Evolutionary conservation across 2,113 vertebrate species (phyloP).

Genomic region (Phaethon lepturus): DNA sequence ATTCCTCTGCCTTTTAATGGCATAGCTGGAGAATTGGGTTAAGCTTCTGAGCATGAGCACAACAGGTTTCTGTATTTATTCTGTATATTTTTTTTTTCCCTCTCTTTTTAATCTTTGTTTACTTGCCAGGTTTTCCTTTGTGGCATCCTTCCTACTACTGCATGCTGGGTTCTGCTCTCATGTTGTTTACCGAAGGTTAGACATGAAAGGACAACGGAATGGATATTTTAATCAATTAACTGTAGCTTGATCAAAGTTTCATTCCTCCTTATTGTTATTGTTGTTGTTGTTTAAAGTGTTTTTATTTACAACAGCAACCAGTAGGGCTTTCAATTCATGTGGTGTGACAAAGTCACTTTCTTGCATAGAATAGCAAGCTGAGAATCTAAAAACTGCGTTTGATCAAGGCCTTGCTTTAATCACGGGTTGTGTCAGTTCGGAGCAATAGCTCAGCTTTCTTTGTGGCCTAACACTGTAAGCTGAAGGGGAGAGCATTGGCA

Average conservation of each 20-base stretch:
- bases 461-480: background rate
- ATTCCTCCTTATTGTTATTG: background rate
- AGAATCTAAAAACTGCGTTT: slow-evolving; percentile 33
- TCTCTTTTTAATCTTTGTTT: slow-evolving; percentile 53
- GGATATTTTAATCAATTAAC: slow-evolving; percentile 56
- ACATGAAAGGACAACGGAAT: slow-evolving; percentile 33
- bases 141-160: background rate
- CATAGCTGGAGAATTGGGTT: slow-evolving; percentile 27
- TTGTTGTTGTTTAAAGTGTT: background rate
- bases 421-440: background rate
- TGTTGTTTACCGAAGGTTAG: slow-evolving; percentile 22
- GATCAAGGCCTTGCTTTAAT: slow-evolving; percentile 57
- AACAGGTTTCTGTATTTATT: slow-evolving; percentile 38
- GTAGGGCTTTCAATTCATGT: slow-evolving; percentile 13
- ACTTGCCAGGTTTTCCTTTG: slow-evolving; percentile 21
- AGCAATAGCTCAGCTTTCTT: slow-evolving; percentile 20
- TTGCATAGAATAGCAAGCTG: background rate
- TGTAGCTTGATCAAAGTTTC: slow-evolving; percentile 45
- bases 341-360: background rate
- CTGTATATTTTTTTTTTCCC: background rate
- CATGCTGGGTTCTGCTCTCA: background rate
- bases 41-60: slow-evolving; percentile 31
- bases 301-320: slow-evolving; percentile 39
- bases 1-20: background rate
- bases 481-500: background rate